Evolutionary conservation across 2,113 vertebrate species (phyloP).

Genomic region (Paratilapia polleni): DNA sequence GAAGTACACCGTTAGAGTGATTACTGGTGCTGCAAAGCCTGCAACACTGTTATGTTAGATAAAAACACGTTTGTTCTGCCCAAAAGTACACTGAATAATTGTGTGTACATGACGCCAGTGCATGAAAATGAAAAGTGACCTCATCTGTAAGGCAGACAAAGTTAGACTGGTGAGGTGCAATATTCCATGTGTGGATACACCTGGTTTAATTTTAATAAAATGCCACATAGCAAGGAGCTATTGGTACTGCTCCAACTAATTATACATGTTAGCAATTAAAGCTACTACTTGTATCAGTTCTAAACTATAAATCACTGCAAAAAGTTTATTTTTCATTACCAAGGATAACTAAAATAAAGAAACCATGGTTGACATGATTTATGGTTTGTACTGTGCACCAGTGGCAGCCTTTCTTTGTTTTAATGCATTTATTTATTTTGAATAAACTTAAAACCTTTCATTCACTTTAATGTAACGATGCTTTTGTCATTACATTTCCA

Average conservation of each 20-base stretch:
- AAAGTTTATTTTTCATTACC: background rate
- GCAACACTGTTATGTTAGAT: slow-evolving; percentile 7
- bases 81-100: slow-evolving; percentile 10
- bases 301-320: slow-evolving; percentile 32
- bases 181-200: background rate
- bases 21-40: slow-evolving; percentile 37
- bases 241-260: background rate
- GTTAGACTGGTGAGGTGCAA: background rate
- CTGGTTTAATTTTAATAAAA: background rate
- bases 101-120: background rate
- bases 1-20: slow-evolving; percentile 22
- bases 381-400: background rate
- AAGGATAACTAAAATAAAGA: background rate
- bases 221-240: background rate
- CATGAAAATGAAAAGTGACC: slow-evolving; percentile 27
- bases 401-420: background rate
- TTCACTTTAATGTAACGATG: background rate
- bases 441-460: background rate
- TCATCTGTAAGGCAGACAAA: slow-evolving; percentile 12
- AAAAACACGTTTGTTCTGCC: slow-evolving; percentile 22
- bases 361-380: background rate
- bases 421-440: background rate
- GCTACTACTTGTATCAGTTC: background rate
- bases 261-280: background rate
- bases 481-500: background rate